Percentiles rank a stretch among this genome's conserved stretches.
Conservation (phyloP, 92 coral and sea anemone genomes). For the Palythoa caribaeorum region DNA sequence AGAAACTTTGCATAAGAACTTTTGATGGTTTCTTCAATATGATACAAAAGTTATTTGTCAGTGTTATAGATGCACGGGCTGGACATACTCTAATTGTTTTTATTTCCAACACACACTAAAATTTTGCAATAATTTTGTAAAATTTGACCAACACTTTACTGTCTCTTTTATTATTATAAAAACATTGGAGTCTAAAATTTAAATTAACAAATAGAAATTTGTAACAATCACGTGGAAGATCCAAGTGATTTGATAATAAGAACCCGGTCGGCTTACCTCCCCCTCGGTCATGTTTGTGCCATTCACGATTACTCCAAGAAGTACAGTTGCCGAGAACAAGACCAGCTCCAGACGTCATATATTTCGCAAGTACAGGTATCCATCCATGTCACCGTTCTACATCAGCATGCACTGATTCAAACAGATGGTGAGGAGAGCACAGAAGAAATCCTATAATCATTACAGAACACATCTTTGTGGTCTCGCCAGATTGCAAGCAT, state of each 20-base stretch:
- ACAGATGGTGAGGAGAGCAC: conserved; percentile 11
- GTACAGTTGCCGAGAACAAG: conserved; percentile 47
- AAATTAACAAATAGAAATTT: not conserved
- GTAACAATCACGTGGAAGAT: not conserved
- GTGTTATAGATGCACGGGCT: no score
- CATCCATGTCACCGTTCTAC: conserved; percentile 43
- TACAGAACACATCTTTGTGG: conserved; percentile 14
- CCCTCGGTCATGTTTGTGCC: conserved; percentile 53
- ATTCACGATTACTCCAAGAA: conserved; percentile 54
- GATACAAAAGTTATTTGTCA: no score
- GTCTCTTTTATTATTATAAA: not conserved
- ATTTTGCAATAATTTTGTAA: no score
- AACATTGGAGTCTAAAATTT: not conserved
- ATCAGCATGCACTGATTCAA: conserved; percentile 33
- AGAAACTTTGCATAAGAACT: no score
- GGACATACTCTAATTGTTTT: no score
- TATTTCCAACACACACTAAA: no score
- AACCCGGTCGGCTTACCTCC: conserved; percentile 59
- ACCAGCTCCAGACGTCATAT: conserved; percentile 39
- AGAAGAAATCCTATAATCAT: not conserved
- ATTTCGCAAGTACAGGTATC: conserved; percentile 44
- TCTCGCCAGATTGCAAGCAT: conserved; percentile 43
- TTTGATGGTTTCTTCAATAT: no score
- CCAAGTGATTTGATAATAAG: conserved; percentile 4
- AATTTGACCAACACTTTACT: no score